Conservation (phyloP, 92 coral and sea anemone genomes). For the Palythoa grandiflora region DNA sequence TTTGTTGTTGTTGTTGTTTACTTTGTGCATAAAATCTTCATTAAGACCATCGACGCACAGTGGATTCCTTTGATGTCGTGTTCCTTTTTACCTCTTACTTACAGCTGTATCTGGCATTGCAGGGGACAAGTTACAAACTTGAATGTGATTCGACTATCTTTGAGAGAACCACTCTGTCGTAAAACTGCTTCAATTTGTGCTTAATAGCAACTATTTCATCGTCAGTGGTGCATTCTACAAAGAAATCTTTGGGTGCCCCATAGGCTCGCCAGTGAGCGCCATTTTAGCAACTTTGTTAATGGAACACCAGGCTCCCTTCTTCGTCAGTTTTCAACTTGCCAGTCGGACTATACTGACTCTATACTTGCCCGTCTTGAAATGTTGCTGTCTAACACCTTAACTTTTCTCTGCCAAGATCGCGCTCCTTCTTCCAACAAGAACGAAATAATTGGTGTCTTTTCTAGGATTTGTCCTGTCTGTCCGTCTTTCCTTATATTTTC, state of each 20-base stretch:
- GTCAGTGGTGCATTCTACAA: slow-evolving; percentile 27
- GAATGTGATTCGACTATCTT: neutral
- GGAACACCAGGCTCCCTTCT: slow-evolving; percentile 3
- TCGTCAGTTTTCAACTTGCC: too few species aligned
- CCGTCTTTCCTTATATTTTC: too few species aligned
- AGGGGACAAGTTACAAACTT: neutral
- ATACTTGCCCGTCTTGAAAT: too few species aligned
- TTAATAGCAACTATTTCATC: slow-evolving; percentile 33
- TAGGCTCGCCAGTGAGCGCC: slow-evolving; percentile 66
- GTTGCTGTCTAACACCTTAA: too few species aligned
- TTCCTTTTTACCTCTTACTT: slow-evolving; percentile 1
- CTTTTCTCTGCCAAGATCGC: too few species aligned
- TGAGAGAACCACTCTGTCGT: neutral
- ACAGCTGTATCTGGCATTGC: neutral
- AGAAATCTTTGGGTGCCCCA: slow-evolving; percentile 61
- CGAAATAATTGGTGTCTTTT: too few species aligned
- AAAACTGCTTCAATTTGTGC: neutral
- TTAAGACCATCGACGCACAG: too few species aligned
- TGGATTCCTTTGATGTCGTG: neutral
- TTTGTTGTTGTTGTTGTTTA: too few species aligned
- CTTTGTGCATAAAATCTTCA: too few species aligned
- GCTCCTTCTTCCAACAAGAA: too few species aligned
- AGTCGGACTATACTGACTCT: too few species aligned
- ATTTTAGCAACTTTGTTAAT: slow-evolving; percentile 43
- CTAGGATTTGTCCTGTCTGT: too few species aligned